These are phyloP conservation scores for Aphrocallistes beatrix DNA, from an alignment of 37 sponge, comb jelly and placozoan species.

Conservation along the genomic window DNA sequence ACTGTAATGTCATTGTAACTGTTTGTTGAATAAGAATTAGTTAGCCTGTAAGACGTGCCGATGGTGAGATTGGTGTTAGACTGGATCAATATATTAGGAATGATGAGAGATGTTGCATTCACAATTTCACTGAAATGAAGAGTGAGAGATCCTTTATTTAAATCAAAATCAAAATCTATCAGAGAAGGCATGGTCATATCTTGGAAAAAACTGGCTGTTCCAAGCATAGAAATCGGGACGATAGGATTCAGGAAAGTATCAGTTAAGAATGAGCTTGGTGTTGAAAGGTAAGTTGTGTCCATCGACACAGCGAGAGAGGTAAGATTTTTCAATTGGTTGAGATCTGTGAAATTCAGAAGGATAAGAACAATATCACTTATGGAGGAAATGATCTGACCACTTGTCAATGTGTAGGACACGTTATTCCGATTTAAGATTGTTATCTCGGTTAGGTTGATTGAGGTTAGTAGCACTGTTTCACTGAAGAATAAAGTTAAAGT, in stretches of 20 bases:
- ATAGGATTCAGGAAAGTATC: slow-evolving; percentile 69
- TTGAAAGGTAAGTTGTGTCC: slow-evolving; percentile 28
- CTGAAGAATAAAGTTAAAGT: slow-evolving; percentile 48
- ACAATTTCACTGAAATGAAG: slow-evolving; percentile 58
- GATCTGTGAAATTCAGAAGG: slow-evolving; percentile 43
- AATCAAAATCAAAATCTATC: slow-evolving; percentile 48
- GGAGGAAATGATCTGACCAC: slow-evolving; percentile 31
- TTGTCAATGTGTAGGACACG: slow-evolving; percentile 31
- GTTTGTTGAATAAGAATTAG: neutral
- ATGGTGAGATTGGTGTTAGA: neutral
- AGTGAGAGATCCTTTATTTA: slow-evolving; percentile 31
- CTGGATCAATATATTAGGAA: slow-evolving; percentile 42
- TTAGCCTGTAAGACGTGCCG: slow-evolving; percentile 23
- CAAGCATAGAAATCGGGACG: neutral
- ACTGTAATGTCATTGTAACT: slow-evolving; percentile 24
- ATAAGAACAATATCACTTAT: slow-evolving; percentile 34
- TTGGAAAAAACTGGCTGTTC: slow-evolving; percentile 35
- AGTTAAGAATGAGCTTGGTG: slow-evolving; percentile 27
- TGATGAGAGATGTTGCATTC: slow-evolving; percentile 41
- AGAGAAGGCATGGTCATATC: slow-evolving; percentile 50
- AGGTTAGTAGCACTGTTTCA: slow-evolving; percentile 61
- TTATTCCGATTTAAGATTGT: slow-evolving; percentile 14
- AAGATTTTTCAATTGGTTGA: slow-evolving; percentile 69
- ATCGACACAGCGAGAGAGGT: slow-evolving; percentile 39
- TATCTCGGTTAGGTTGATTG: slow-evolving; percentile 43